Conservation (phyloP, 1,140 invertebrate genomes). For the Drosophila quadrilineata region DNA sequence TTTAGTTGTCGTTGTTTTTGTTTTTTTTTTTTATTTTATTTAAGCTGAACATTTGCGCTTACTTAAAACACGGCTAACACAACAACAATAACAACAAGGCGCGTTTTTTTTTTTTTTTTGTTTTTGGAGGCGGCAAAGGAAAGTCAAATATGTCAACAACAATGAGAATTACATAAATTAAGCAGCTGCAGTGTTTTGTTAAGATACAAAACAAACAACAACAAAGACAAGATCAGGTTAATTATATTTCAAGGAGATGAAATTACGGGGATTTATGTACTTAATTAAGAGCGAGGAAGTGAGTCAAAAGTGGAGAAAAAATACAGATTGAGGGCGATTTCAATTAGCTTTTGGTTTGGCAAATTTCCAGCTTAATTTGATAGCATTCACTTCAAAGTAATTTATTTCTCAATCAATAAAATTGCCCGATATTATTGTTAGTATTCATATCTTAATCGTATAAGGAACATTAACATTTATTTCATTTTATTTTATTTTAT, state of each 20-base stretch:
- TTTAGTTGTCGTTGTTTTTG: conserved; percentile 43
- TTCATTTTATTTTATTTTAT: too few species aligned
- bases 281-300: conserved; percentile 41
- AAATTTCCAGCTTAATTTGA: too few species aligned
- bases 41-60: conserved; percentile 45
- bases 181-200: conserved; percentile 54
- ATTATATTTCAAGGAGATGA: conserved; percentile 29
- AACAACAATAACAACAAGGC: not conserved
- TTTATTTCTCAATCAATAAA: too few species aligned
- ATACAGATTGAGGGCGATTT: conserved; percentile 13
- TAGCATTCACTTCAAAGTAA: too few species aligned
- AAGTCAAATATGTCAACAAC: conserved; percentile 57
- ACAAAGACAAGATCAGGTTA: conserved; percentile 1
- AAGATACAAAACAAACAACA: conserved; percentile 10
- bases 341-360: too few species aligned
- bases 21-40: conserved; percentile 20
- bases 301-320: not conserved
- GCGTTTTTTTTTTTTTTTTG: too few species aligned
- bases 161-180: conserved; percentile 72
- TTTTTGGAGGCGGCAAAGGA: conserved; percentile 54
- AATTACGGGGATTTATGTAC: conserved; percentile 48
- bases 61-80: conserved; percentile 43
- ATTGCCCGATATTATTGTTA: too few species aligned
- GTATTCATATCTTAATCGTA: too few species aligned
- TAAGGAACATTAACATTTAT: too few species aligned